Base-by-base conservation (phyloP, 2,888 invertebrate species). In the Encarsia formosa region DNA sequence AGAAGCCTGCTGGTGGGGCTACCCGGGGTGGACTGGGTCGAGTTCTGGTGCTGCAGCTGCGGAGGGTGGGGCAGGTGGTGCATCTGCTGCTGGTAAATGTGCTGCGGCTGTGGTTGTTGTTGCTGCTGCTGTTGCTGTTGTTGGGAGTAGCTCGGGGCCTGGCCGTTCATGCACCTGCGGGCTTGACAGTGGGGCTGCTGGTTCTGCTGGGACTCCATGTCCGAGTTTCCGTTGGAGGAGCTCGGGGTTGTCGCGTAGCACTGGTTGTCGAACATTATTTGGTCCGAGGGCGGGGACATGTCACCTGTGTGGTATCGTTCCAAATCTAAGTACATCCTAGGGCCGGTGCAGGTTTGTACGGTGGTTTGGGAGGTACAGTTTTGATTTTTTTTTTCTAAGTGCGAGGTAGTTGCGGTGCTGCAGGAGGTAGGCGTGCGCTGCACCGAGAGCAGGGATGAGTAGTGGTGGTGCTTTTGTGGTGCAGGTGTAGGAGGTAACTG, bases 191-290 rank as follows among this genome's bases (percentile, higher is more conserved):
- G 47, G n/a, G 29, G 35, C 9, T 31, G 31, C 13, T 43, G 40
- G 61, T 81, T 82, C 34, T 76, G 71, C 18, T 86, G 84, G 19
- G 86, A 84, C 71, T 91, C 91, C 75, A 90, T 87, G 75, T 91
- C 91, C 29, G 90, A 91, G 77, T 91, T 91, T 50, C 92, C 92
- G 69, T 92, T 92, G 70, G 92, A 92, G 46, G 93, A 92, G 66
- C 92, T 92, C 15, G 94, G 93, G 32, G 93, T 93, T 37, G 93
- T 93, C 26, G 93, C 93, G 76, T 94, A 93, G 78, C 93, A 93
- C 74, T 91, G 91, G 79, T 93, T 92, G 81, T 94, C 93, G 75
- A 93, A 93, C 79, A 91, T 88, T 59, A 91, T 91, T 76, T 91
- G 91, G 76, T 94, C 93, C 44, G 93, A 93, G 4, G 93, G 91